A percentile compares a stretch with the other conserved stretches of the same genome.
Evolutionary conservation across 2,797 vertebrate genomes (phyloP).

Genomic region (Poeciliopsis gracilis): DNA sequence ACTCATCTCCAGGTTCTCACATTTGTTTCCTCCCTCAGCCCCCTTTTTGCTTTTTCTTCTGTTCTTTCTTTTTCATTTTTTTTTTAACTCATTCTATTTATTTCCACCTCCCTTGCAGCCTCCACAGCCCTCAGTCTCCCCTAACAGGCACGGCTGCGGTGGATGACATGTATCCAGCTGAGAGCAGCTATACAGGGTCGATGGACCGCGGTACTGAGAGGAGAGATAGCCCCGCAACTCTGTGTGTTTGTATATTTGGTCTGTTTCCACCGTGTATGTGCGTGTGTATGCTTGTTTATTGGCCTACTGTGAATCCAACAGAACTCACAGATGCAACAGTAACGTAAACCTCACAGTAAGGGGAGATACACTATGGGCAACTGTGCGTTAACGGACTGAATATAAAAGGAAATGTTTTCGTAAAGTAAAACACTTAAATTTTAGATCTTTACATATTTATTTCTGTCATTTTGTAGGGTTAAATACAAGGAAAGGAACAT

Average conservation of each 20-base stretch:
- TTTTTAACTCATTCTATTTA: slow-evolving; percentile 46
- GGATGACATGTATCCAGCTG: slow-evolving; percentile 78
- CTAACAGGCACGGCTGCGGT: slow-evolving; percentile 71
- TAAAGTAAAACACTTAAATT: background rate
- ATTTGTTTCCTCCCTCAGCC: slow-evolving; percentile 35
- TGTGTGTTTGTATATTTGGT: slow-evolving; percentile 17
- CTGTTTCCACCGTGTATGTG: slow-evolving; percentile 28
- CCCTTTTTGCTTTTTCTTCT: slow-evolving; percentile 5
- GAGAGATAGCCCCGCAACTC: slow-evolving; percentile 52
- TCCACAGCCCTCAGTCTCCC: slow-evolving; percentile 45
- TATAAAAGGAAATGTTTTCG: slow-evolving; percentile 27
- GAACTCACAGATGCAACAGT: slow-evolving; percentile 50
- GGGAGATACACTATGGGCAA: slow-evolving; percentile 28
- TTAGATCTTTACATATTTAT: background rate
- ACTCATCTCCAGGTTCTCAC: slow-evolving; percentile 26
- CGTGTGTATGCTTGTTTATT: slow-evolving; percentile 47
- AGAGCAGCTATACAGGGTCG: slow-evolving; percentile 75
- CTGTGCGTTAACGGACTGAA: slow-evolving; percentile 17
- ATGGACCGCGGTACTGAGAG: slow-evolving; percentile 67
- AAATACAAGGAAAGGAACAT: background rate
- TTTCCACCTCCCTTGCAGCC: slow-evolving; percentile 55
- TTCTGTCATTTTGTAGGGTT: background rate
- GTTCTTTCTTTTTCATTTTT: slow-evolving; percentile 8
- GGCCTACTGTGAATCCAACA: slow-evolving; percentile 35
- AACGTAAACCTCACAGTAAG: slow-evolving; percentile 42